Base-by-base conservation (phyloP, 2,113 vertebrate species). In the Scolopax mira region DNA sequence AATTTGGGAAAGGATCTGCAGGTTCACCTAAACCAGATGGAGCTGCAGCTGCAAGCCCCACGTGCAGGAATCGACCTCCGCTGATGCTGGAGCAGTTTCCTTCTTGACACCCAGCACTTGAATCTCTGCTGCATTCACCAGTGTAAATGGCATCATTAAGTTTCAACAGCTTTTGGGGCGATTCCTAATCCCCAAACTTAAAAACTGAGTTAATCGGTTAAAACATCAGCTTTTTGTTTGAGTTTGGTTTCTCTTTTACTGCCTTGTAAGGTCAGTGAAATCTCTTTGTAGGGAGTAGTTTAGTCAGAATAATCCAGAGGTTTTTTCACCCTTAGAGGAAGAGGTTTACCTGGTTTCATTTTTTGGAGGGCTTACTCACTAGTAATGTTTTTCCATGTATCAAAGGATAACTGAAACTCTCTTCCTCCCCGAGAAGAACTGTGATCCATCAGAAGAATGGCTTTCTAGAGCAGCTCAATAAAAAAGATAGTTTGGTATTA, bases 361-460 rank as follows among this genome's bases (percentile, higher is more conserved):
- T 81, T 48, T 52, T 48, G 33, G 79, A 75, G 52, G 7, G 14
- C 64, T 92, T 88, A 23, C 62, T 58, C 4, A 1, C 57, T 55
- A 11, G 39, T 24, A 18, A 35, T 42, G 23, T 10, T 44, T 62
- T 39, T 86, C 11, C 35, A 3, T 61, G 22, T 57, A 39, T 73
- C 28, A 61, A 49, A 69, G 44, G 66, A 33, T 85, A 79, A 72
- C 52, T 85, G 62, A 69, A 85, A 69, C 22, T 42, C 65, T 74
- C 42, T 72, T 85, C 28, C 46, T 91, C 24, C 54, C 60, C 2
- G 2, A 75, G 49, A 74, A 79, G 31, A 80, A 18, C 48, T 16
- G 65, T 64, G 41, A 87, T 89, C 82, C 48, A 27, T 91, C 74
- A 94, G 52, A 39, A 81, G 57, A 94, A 93, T 9, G 35, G 46